phyloP scores from a whole-genome alignment of 2,888 invertebrate species.

The Chrysomela aeneicollis region DNA sequence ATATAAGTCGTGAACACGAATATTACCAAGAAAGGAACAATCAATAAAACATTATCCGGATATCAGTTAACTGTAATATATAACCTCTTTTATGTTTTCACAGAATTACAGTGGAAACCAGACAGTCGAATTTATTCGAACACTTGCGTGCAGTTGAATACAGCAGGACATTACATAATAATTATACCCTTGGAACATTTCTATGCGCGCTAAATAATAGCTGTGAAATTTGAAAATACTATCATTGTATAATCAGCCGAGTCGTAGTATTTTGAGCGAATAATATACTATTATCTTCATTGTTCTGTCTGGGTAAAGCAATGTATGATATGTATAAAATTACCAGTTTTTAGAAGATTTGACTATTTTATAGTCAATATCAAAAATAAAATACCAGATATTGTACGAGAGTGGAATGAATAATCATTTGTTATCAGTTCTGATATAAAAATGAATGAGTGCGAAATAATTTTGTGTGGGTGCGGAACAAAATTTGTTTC shows the following conservation, averaged over 20 bases:
- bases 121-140: background rate
- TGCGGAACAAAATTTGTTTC: too few relatives aligned
- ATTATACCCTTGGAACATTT: background rate
- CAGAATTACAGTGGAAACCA: background rate
- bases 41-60: background rate
- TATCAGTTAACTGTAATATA: background rate
- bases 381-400: too few relatives aligned
- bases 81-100: background rate
- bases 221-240: background rate
- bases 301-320: background rate
- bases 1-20: too few relatives aligned
- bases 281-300: background rate
- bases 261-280: background rate
- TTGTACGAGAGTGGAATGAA: too few relatives aligned
- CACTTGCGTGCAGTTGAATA: background rate
- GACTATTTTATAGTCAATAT: too few relatives aligned
- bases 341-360: too few relatives aligned
- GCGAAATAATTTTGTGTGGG: too few relatives aligned
- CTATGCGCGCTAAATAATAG: background rate
- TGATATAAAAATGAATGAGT: too few relatives aligned
- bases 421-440: too few relatives aligned
- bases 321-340: background rate
- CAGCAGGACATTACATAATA: background rate
- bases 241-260: background rate
- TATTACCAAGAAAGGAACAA: too few relatives aligned